Evolutionary conservation across 2,797 vertebrate genomes (phyloP), one percentile per base, ranked within the genome.

Genomic region (Tragelaphus oryx): DNA sequence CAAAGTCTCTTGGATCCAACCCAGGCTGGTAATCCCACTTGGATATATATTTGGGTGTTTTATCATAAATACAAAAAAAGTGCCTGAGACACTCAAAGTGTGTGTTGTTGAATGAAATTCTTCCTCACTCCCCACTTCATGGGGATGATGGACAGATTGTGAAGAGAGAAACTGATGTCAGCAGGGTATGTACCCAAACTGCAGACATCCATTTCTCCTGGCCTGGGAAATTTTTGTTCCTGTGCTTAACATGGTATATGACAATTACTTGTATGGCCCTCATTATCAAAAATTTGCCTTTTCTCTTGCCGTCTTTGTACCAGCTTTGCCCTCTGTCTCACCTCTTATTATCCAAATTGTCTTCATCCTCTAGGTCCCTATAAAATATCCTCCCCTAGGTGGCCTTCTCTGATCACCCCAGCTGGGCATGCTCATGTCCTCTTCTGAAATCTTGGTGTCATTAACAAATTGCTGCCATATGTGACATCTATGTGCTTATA

Each of bases 21-120:
- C 97, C 97, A 98, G 94, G 90, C 87, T 97, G 97, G 96, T 97
- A 97, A 98, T 98, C 95, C 97, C 95, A 93, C 96, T 97, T 97
- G 96, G 95, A 98, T 98, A 95, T 91, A 96, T 96, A 97, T 97
- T 97, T 97, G 95, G 95, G 96, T 97, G 97, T 98, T 97, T 97
- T 97, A 96, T 97, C 95, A 97, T 96, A 97, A 97, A 97, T 97
- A 97, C 33, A 94, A 91, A 91, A 74, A 91, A 91, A 57, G 28
- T 93, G 96, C 91, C 54, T 93, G 93, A 88, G 87, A 96, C 83
- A 88, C 81, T 95, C 94, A 28, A 44, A 95, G 79, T 91, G 80
- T 84, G 74, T 92, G 78, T 30, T 92, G 80, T 76, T 96, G 93
- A 96, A 95, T 94, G 94, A 87, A 92, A 96, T 95, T 95, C 96